These are phyloP conservation scores for Pao palembangensis DNA, from an alignment of 2,113 vertebrate genomes.

Conservation along the genomic window DNA sequence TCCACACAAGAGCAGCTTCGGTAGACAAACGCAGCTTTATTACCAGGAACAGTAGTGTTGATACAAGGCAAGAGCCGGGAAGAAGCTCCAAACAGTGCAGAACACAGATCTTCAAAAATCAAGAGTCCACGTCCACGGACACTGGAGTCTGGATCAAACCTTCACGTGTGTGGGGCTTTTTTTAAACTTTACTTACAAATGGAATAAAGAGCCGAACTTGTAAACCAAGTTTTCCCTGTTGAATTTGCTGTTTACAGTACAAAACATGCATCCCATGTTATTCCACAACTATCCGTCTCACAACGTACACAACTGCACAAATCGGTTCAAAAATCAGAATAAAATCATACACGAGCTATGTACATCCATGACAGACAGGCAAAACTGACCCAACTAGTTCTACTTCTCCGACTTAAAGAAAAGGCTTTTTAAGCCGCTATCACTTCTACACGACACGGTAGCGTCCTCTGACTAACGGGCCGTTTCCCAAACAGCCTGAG, in stretches of 20 bases:
- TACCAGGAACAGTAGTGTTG: slow-evolving; percentile 65
- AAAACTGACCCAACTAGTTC: slow-evolving; percentile 63
- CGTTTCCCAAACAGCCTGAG: slow-evolving; percentile 68
- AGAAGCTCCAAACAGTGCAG: slow-evolving; percentile 59
- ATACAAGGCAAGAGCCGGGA: slow-evolving; percentile 67
- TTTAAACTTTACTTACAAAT: slow-evolving; percentile 54
- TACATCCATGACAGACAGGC: slow-evolving; percentile 66
- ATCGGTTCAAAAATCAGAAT: slow-evolving; percentile 25
- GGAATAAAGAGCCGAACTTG: slow-evolving; percentile 42
- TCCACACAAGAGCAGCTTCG: background rate
- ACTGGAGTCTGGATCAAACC: slow-evolving; percentile 20
- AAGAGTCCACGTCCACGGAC: slow-evolving; percentile 23
- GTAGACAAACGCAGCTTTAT: slow-evolving; percentile 72
- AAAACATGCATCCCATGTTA: slow-evolving; percentile 69
- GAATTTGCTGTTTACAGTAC: slow-evolving; percentile 45
- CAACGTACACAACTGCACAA: slow-evolving; percentile 33
- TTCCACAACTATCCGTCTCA: slow-evolving; percentile 61
- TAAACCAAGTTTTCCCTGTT: slow-evolving; percentile 38
- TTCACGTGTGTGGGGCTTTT: background rate
- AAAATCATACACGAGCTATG: slow-evolving; percentile 54
- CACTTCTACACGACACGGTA: slow-evolving; percentile 47
- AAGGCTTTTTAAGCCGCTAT: slow-evolving; percentile 53
- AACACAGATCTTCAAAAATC: slow-evolving; percentile 53
- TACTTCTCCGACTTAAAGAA: slow-evolving; percentile 55
- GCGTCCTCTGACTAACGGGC: slow-evolving; percentile 57